Conservation (phyloP, 2,888 invertebrate genomes). For the Pecten maximus region DNA sequence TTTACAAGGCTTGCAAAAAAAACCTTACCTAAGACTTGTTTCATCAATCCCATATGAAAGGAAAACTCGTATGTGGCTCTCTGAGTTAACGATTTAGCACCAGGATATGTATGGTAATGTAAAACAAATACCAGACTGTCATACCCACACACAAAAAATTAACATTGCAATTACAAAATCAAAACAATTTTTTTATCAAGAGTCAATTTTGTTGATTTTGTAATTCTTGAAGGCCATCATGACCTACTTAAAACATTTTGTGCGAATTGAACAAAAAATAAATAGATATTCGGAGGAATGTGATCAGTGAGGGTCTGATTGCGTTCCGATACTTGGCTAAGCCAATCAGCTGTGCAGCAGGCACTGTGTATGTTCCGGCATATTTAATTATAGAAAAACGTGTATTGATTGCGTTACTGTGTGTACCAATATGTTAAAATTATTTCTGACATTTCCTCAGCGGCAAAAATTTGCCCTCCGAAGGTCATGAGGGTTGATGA, state of each 20-base stretch:
- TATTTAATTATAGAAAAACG: slow-evolving; percentile 12
- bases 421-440: slow-evolving; percentile 10
- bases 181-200: not conserved
- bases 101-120: too few relatives aligned
- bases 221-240: not conserved
- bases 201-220: not conserved
- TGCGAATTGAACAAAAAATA: not conserved
- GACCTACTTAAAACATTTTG: not conserved
- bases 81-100: too few relatives aligned
- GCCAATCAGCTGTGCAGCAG: slow-evolving; percentile 5
- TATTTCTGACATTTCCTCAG: slow-evolving; percentile 1
- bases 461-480: not conserved
- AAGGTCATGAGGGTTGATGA: slow-evolving; percentile 18
- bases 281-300: not conserved
- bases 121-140: too few relatives aligned
- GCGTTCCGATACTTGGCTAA: not conserved
- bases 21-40: too few relatives aligned
- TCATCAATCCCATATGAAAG: too few relatives aligned
- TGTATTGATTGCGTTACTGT: not conserved
- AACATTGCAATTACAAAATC: too few relatives aligned
- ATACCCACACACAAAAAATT: too few relatives aligned
- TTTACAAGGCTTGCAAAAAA: too few relatives aligned
- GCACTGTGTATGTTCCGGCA: not conserved
- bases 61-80: too few relatives aligned
- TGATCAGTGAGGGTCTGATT: not conserved